Percentiles rank a stretch among this genome's conserved stretches.
Evolutionary conservation across 1,140 invertebrate genomes (phyloP).

Genomic region (Drosophila ercepeae): DNA sequence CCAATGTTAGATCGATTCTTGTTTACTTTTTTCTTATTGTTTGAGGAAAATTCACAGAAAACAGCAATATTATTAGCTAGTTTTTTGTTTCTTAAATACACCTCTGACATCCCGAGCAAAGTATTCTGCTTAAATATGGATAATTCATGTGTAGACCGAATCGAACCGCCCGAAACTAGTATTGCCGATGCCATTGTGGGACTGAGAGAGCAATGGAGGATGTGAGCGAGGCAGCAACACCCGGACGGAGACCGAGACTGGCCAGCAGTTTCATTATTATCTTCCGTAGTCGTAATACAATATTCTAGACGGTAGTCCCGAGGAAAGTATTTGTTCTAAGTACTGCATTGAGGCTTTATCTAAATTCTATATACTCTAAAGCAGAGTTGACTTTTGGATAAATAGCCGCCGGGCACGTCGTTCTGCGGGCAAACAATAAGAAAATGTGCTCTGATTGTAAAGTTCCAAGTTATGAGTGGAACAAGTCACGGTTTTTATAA

Average conservation of each 20-base stretch:
- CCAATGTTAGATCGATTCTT: no score
- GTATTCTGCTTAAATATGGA: conserved; percentile 28
- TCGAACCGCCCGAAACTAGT: conserved; percentile 34
- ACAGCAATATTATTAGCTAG: no score
- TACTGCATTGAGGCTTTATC: conserved; percentile 55
- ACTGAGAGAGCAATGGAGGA: not conserved
- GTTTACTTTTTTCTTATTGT: no score
- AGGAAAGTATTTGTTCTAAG: conserved; percentile 44
- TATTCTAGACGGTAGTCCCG: not conserved
- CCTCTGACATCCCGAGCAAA: not conserved
- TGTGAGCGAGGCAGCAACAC: not conserved
- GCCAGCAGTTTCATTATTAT: conserved; percentile 24
- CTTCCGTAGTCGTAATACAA: not conserved
- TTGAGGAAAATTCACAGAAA: no score
- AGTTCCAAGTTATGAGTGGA: no score
- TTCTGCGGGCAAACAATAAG: conserved; percentile 34
- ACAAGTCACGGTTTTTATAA: no score
- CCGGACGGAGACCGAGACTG: not conserved
- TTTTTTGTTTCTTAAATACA: conserved; percentile 14
- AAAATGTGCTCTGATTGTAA: not conserved
- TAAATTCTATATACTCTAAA: conserved; percentile 29
- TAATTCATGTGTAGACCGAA: conserved; percentile 31
- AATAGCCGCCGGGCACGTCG: conserved; percentile 31
- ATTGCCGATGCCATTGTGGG: not conserved
- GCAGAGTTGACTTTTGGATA: not conserved